Percentiles rank a stretch among this genome's conserved stretches.
Conservation (phyloP, 1,140 invertebrate species). For the Drosophila ficusphila region DNA sequence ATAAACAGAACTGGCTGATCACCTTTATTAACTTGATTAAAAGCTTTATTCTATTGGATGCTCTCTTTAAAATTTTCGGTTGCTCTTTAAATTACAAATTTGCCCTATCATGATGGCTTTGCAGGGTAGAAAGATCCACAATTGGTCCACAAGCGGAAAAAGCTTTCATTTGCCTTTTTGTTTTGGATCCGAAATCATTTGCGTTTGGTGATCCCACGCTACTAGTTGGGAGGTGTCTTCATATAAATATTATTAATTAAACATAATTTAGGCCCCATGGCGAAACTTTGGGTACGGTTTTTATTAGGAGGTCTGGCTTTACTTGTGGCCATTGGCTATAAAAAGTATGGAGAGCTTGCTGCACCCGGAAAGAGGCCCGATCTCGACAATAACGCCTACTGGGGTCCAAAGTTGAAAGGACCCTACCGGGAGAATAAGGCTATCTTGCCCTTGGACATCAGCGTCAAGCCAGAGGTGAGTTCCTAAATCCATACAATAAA, state of each 20-base stretch:
- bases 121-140: too few relatives aligned
- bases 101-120: too few relatives aligned
- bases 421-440: conserved; percentile 56
- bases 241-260: conserved; percentile 12
- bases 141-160: too few relatives aligned
- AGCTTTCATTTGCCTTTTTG: background rate
- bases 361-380: conserved; percentile 59
- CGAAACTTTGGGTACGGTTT: conserved; percentile 39
- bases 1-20: conserved; percentile 3
- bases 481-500: too few relatives aligned
- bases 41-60: background rate
- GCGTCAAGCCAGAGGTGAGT: conserved; percentile 56
- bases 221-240: background rate
- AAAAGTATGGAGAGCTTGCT: conserved; percentile 62
- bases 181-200: conserved; percentile 24
- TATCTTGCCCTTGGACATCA: conserved; percentile 66
- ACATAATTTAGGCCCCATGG: conserved; percentile 1
- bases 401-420: conserved; percentile 54
- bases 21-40: background rate
- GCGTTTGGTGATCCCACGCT: background rate
- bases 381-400: conserved; percentile 68
- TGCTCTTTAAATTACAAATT: too few relatives aligned
- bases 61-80: background rate
- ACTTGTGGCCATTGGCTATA: conserved; percentile 44
- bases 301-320: conserved; percentile 48